Conservation (phyloP, 2,888 invertebrate species). For the Brachylomia viminalis region DNA sequence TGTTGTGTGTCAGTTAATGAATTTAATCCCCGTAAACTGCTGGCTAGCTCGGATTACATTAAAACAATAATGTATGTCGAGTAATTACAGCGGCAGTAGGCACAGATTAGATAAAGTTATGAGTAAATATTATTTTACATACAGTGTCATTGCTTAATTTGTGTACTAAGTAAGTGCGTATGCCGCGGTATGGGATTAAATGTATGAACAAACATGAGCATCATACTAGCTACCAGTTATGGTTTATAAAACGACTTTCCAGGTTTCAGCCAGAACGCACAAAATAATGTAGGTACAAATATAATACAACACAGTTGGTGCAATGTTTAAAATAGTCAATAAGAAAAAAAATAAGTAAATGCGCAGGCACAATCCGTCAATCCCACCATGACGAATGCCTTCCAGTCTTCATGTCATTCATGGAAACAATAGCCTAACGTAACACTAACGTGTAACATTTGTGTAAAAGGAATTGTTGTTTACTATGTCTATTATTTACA, state of each 20-base stretch:
- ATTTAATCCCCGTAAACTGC: neutral
- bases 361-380: neutral
- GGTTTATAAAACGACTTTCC: neutral
- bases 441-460: conserved; percentile 18
- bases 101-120: conserved; percentile 61
- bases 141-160: conserved; percentile 31
- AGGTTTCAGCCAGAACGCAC: neutral
- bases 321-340: neutral
- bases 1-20: neutral
- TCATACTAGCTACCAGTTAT: neutral
- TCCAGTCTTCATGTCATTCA: neutral
- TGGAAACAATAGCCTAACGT: neutral
- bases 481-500: neutral
- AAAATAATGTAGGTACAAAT: neutral
- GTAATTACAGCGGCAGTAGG: conserved; percentile 49
- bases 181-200: conserved; percentile 25
- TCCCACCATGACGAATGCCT: conserved; percentile 1
- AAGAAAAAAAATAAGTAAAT: neutral
- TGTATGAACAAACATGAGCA: conserved; percentile 16
- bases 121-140: conserved; percentile 47
- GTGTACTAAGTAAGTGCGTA: neutral
- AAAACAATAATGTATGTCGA: conserved; percentile 44
- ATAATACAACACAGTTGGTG: neutral
- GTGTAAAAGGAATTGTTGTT: conserved; percentile 20
- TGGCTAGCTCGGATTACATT: conserved; percentile 41